These are phyloP conservation scores for human (Homo sapiens) DNA, from an alignment of 2,113 vertebrate genomes.

Conservation along the genomic window GRCh38 chr1:77363001-77363500, in stretches of 20 bases:
- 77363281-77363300: background rate
- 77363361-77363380: background rate
- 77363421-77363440: background rate
- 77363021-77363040: background rate
- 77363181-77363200: background rate
- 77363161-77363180: background rate
- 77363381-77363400: background rate
- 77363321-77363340: background rate
- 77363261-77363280: background rate
- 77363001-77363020: background rate
- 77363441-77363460: background rate
- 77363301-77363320: background rate
- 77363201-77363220: background rate
- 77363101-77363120: background rate
- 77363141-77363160: background rate
- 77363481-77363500: background rate
- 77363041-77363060: background rate
- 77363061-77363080: background rate
- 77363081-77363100: background rate
- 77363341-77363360: background rate
- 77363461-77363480: background rate
- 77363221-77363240: background rate
- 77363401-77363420: background rate
- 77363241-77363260: background rate
- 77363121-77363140: background rate